Percentiles rank a stretch among this genome's conserved stretches.
These are phyloP conservation scores for Brotogeris chrysoptera DNA, from an alignment of 2,797 vertebrate species.

Conservation along the genomic window DNA sequence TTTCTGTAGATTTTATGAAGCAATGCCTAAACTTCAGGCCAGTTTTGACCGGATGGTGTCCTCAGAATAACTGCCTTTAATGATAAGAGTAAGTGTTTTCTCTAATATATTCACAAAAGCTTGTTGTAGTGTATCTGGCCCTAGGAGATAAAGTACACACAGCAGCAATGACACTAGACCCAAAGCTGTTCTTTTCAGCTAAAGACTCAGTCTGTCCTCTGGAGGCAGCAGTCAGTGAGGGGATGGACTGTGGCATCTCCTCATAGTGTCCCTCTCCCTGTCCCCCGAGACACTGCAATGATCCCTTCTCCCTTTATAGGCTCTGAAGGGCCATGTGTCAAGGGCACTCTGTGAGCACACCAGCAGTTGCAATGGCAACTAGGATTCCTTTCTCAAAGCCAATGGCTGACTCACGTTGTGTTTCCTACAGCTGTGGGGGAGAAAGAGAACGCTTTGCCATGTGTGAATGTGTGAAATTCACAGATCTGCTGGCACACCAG, in stretches of 20 bases:
- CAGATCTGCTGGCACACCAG: neutral
- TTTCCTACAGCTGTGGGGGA: neutral
- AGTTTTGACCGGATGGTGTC: neutral
- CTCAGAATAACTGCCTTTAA: neutral
- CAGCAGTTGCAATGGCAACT: neutral
- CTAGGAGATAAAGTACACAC: neutral
- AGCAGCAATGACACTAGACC: neutral
- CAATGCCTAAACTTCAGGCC: neutral
- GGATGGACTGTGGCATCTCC: neutral
- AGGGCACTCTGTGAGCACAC: neutral
- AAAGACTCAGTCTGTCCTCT: neutral
- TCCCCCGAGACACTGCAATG: neutral
- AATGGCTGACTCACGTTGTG: rapidly evolving
- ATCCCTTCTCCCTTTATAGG: rapidly evolving
- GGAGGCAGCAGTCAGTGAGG: neutral
- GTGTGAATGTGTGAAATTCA: neutral
- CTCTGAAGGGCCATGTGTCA: neutral
- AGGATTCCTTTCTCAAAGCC: neutral
- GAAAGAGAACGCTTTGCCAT: neutral
- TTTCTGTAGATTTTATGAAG: neutral
- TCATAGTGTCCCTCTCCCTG: rapidly evolving
- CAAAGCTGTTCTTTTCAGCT: neutral
- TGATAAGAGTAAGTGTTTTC: neutral
- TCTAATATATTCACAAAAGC: neutral
- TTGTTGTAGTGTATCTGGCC: neutral